Percentiles rank a stretch among this genome's conserved stretches.
Conservation (phyloP, 2,797 vertebrate genomes). For the Otus scops region DNA sequence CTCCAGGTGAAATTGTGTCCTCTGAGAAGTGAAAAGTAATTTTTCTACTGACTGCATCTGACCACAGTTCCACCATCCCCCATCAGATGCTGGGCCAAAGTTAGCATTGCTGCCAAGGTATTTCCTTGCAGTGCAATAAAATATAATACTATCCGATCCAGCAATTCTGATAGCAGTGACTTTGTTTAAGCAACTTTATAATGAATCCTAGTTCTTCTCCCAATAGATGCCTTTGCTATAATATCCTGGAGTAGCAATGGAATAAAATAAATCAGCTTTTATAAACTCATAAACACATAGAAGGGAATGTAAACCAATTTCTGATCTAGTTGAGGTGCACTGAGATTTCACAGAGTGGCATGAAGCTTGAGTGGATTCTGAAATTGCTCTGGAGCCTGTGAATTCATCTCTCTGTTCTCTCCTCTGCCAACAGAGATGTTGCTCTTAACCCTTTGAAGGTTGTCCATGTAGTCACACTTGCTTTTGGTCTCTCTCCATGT, state of each 20-base stretch:
- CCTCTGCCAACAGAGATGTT: neutral
- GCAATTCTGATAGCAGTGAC: neutral
- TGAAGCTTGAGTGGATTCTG: conserved; percentile 59
- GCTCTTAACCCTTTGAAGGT: conserved; percentile 29
- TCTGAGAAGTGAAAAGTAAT: conserved; percentile 45
- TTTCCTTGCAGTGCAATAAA: neutral
- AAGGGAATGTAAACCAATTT: conserved; percentile 67
- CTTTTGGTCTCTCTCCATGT: neutral
- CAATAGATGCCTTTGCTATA: conserved; percentile 5
- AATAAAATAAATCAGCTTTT: conserved; percentile 60
- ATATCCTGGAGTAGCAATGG: conserved; percentile 14
- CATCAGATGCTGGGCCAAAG: neutral
- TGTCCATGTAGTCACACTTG: neutral
- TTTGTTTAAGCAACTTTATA: conserved; percentile 50
- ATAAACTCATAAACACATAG: conserved; percentile 63
- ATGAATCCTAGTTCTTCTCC: conserved; percentile 5
- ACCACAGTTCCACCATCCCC: neutral
- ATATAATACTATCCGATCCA: neutral
- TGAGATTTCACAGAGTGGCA: conserved; percentile 60
- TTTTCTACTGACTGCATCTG: conserved; percentile 13
- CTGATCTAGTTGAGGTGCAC: conserved; percentile 47
- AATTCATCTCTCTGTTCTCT: conserved; percentile 45
- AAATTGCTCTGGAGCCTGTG: conserved; percentile 63
- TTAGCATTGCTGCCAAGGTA: neutral
- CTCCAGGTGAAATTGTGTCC: conserved; percentile 22